phyloP scores from a whole-genome alignment of 2,113 vertebrate species.

The Arenaria interpres region DNA sequence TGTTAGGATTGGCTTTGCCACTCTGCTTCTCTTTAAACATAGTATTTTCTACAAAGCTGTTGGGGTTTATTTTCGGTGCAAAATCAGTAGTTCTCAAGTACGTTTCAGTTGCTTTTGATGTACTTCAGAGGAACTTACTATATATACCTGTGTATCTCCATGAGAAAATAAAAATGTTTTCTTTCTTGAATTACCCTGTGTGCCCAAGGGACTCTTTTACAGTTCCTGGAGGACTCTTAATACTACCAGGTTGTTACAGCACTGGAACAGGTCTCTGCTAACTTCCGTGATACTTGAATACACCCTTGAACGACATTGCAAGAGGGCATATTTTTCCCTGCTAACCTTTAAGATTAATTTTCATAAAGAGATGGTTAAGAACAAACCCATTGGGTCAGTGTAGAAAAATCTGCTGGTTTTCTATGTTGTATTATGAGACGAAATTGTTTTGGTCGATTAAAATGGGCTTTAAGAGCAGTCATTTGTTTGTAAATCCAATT shows the following conservation, averaged over 20 bases:
- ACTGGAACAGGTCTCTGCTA: slow-evolving; percentile 9
- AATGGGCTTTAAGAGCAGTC: background rate
- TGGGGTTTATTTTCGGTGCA: background rate
- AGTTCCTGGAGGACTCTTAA: background rate
- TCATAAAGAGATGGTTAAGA: background rate
- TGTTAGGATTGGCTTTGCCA: background rate
- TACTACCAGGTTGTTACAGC: slow-evolving; percentile 13
- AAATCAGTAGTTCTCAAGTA: background rate
- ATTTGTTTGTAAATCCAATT: background rate
- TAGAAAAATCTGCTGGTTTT: background rate
- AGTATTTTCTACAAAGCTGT: background rate
- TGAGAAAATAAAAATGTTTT: slow-evolving; percentile 11
- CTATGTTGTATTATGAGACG: background rate
- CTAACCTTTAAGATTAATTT: background rate
- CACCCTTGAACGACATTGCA: background rate
- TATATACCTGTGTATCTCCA: background rate
- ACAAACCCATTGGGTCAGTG: background rate
- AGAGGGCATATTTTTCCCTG: background rate
- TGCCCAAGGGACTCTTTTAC: background rate
- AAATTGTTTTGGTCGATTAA: background rate
- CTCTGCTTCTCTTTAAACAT: background rate
- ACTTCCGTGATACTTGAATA: background rate
- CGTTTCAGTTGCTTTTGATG: background rate
- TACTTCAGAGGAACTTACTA: background rate
- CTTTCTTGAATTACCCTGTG: background rate